phyloP scores from a whole-genome alignment of 2,888 invertebrate genomes.

The Imbricaverruca yamaguchii region DNA sequence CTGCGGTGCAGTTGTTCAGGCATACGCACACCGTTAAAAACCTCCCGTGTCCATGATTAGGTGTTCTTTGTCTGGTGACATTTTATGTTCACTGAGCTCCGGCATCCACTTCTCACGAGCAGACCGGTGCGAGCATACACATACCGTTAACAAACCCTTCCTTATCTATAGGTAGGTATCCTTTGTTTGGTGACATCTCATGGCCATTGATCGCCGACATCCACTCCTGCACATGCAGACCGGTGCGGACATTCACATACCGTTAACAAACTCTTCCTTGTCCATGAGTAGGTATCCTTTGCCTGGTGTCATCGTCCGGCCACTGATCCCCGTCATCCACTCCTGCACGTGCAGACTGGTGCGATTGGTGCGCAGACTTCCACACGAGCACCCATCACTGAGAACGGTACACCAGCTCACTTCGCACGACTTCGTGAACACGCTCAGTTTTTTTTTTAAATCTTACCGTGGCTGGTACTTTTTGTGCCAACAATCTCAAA shows the following conservation, averaged over 20 bases:
- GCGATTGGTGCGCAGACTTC: neutral
- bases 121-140: neutral
- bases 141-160: neutral
- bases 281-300: neutral
- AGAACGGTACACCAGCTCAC: neutral
- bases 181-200: neutral
- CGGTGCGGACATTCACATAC: neutral
- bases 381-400: neutral
- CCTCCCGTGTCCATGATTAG: no score
- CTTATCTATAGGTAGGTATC: neutral
- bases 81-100: no score
- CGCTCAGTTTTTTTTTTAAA: no score
- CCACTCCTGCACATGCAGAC: no score
- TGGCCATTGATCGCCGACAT: no score
- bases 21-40: no score
- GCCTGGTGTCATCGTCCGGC: neutral
- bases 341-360: neutral
- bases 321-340: neutral
- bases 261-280: neutral
- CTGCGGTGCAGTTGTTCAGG: no score
- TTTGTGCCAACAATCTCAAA: no score
- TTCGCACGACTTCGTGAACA: no score
- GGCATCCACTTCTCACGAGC: no score
- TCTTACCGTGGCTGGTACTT: no score
- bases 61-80: no score